phyloP scores from a whole-genome alignment of 2,113 vertebrate species.

The Emydura subglobosa region DNA sequence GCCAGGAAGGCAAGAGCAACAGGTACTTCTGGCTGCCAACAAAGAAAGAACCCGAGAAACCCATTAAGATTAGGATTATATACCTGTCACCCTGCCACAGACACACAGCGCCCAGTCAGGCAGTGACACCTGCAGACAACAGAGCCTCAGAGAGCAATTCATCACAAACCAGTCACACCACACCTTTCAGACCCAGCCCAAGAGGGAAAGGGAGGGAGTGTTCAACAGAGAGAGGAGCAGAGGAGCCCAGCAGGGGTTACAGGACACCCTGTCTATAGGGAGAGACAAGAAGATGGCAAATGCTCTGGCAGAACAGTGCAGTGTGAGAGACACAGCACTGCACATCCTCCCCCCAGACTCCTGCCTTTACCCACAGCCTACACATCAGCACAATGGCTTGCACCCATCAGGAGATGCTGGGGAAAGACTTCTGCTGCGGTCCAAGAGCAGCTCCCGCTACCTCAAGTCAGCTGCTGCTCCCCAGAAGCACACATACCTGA shows the following conservation, averaged over 20 bases:
- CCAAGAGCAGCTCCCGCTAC: background rate
- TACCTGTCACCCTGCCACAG: background rate
- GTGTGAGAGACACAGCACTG: background rate
- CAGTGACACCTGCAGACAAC: background rate
- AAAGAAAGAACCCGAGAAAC: background rate
- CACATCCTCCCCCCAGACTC: background rate
- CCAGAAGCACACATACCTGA: background rate
- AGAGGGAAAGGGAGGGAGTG: background rate
- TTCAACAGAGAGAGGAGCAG: background rate
- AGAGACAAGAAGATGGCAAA: background rate
- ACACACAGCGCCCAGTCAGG: background rate
- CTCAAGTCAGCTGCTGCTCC: background rate
- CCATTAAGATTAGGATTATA: background rate
- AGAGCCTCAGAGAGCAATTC: background rate
- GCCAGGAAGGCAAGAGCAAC: background rate
- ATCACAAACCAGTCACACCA: background rate
- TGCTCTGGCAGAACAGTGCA: background rate
- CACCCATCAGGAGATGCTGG: background rate
- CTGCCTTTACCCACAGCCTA: background rate
- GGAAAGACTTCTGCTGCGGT: background rate
- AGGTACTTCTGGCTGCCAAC: background rate
- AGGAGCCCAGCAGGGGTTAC: background rate
- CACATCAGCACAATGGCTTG: background rate
- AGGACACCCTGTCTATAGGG: background rate
- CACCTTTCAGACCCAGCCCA: background rate